Percentiles rank a stretch among this genome's conserved stretches.
Conservation (phyloP, 2,888 invertebrate genomes). For the Callosobruchus maculatus region DNA sequence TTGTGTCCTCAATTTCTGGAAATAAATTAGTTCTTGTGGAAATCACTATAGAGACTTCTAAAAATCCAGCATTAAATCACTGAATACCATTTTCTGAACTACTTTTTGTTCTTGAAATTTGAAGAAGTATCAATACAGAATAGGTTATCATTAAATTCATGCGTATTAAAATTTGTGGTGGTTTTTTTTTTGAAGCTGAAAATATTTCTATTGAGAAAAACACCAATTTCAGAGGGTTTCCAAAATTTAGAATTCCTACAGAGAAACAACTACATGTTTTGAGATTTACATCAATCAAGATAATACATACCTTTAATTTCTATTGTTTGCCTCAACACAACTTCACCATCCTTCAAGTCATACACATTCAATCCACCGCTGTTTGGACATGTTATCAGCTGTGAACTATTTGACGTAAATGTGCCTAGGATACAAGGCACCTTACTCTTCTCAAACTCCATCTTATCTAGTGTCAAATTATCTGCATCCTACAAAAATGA, state of each 20-base stretch:
- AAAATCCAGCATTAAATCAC: too few relatives aligned
- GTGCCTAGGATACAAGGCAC: conserved; percentile 38
- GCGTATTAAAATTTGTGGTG: too few relatives aligned
- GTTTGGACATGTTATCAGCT: conserved; percentile 47
- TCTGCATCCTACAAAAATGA: conserved; percentile 29
- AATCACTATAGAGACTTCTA: conserved; percentile 4
- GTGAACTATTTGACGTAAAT: conserved; percentile 47
- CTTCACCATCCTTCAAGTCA: conserved; percentile 38
- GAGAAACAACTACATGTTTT: neutral
- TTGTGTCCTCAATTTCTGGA: conserved; percentile 57
- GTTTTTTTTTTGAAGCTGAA: too few relatives aligned
- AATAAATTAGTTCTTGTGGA: conserved; percentile 9
- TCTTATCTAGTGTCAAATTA: conserved; percentile 35
- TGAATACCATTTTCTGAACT: too few relatives aligned
- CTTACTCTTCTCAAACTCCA: conserved; percentile 42
- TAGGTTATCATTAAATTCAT: too few relatives aligned
- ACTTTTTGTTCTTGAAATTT: too few relatives aligned
- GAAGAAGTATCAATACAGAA: too few relatives aligned
- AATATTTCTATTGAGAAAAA: too few relatives aligned
- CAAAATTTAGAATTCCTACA: too few relatives aligned
- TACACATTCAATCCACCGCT: conserved; percentile 48
- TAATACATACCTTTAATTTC: conserved; percentile 37
- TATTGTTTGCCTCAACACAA: conserved; percentile 45
- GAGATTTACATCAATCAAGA: conserved; percentile 17
- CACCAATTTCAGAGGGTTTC: too few relatives aligned